Conservation (phyloP, 1,140 invertebrate genomes). For the Acromyrmex heyeri region DNA sequence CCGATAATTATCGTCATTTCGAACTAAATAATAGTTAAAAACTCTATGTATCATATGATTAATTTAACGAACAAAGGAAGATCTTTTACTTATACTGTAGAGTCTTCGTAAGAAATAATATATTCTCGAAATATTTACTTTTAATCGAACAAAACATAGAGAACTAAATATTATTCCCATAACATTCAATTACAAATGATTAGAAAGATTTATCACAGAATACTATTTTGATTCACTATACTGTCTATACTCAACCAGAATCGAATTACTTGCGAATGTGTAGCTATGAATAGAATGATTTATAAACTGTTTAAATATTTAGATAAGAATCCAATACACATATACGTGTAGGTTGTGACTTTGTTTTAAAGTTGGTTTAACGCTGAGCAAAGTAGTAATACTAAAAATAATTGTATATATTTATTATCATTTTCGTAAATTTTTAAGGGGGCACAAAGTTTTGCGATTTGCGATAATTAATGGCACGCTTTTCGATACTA, state of each 20-base stretch:
- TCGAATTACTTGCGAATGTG: constrained; percentile 73
- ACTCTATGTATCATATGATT: constrained; percentile 43
- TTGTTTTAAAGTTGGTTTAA: constrained; percentile 80
- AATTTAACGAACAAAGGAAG: constrained; percentile 45
- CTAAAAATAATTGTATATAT: constrained; percentile 59
- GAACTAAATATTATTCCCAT: constrained; percentile 35
- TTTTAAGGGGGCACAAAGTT: constrained; percentile 59
- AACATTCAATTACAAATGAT: constrained; percentile 62
- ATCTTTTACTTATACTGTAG: constrained; percentile 56
- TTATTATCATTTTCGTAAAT: constrained; percentile 74
- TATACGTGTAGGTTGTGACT: constrained; percentile 84
- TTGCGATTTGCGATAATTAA: constrained; percentile 66
- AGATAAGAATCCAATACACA: constrained; percentile 75
- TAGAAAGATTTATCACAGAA: constrained; percentile 48
- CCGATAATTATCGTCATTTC: constrained; percentile 49
- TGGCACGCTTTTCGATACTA: constrained; percentile 60
- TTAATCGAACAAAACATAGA: constrained; percentile 17
- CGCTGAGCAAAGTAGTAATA: constrained; percentile 70
- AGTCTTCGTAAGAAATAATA: constrained; percentile 38
- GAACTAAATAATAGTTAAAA: constrained; percentile 57
- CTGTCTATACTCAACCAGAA: constrained; percentile 59
- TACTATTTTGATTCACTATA: constrained; percentile 72
- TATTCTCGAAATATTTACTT: constrained; percentile 47
- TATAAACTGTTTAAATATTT: constrained; percentile 74
- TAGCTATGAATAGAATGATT: constrained; percentile 74